Conservation (phyloP, 2,797 vertebrate genomes). For the Phaenicophaeus curvirostris region DNA sequence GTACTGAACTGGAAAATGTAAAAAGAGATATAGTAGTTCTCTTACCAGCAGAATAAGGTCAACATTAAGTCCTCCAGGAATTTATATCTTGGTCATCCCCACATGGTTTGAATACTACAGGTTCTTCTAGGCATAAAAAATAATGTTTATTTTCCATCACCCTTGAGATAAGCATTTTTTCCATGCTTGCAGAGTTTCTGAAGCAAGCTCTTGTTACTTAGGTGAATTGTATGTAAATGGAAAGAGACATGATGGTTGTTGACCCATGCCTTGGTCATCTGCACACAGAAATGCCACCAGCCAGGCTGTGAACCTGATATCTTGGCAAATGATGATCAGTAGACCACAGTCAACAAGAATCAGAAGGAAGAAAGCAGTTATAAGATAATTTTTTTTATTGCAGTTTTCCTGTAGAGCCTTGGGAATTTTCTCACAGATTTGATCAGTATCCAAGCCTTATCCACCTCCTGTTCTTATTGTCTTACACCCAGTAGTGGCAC, state of each 20-base stretch:
- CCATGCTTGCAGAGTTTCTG: background rate
- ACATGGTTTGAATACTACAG: background rate
- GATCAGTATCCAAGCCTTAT: background rate
- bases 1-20: background rate
- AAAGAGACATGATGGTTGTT: background rate
- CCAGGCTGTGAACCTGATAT: background rate
- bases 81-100: background rate
- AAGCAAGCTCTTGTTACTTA: background rate
- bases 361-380: background rate
- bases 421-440: background rate
- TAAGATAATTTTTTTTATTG: background rate
- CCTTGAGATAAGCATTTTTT: background rate
- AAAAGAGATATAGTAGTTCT: background rate
- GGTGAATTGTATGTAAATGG: fast-evolving
- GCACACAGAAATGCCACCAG: background rate
- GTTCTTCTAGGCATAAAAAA: background rate
- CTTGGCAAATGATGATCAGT: background rate
- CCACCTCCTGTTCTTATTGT: background rate
- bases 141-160: background rate
- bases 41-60: background rate
- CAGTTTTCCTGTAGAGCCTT: background rate
- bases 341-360: background rate
- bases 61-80: background rate
- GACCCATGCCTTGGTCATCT: background rate
- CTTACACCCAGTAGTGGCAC: background rate